These are phyloP conservation scores for Papilio demoleus DNA, from an alignment of 2,888 invertebrate genomes.

Conservation along the genomic window DNA sequence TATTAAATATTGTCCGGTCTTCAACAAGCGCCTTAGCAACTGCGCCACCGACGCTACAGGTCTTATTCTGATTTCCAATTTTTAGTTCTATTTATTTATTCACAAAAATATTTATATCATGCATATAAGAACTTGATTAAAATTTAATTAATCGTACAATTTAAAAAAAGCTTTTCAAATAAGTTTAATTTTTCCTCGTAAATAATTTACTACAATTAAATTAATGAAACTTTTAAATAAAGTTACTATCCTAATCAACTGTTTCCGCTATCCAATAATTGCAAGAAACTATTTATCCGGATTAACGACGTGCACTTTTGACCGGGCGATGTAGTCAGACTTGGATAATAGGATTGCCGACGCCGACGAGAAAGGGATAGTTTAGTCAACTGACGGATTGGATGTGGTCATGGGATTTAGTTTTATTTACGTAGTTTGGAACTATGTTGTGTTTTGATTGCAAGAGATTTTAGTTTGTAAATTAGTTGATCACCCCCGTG, in stretches of 20 bases:
- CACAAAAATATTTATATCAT: no score
- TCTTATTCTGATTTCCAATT: no score
- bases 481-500: not conserved
- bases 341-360: slow-evolving; percentile 36
- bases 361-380: slow-evolving; percentile 22
- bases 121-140: no score
- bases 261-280: slow-evolving; percentile 23
- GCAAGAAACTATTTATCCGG: slow-evolving; percentile 35
- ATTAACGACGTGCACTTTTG: slow-evolving; percentile 37
- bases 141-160: no score
- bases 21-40: no score
- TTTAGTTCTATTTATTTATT: no score
- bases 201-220: no score
- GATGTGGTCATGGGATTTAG: slow-evolving; percentile 9
- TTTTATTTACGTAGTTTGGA: not conserved
- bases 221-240: no score
- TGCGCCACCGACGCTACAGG: no score
- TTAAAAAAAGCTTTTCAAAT: no score
- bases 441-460: not conserved
- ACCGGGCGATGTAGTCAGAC: slow-evolving; percentile 33
- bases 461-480: not conserved
- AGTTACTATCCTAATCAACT: not conserved
- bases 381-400: slow-evolving; percentile 26
- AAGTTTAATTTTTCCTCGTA: no score
- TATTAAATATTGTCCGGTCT: no score